A percentile compares a stretch with the other conserved stretches of the same genome.
These are phyloP conservation scores for Azemiops feae DNA, from an alignment of 2,113 vertebrate species.

Conservation along the genomic window DNA sequence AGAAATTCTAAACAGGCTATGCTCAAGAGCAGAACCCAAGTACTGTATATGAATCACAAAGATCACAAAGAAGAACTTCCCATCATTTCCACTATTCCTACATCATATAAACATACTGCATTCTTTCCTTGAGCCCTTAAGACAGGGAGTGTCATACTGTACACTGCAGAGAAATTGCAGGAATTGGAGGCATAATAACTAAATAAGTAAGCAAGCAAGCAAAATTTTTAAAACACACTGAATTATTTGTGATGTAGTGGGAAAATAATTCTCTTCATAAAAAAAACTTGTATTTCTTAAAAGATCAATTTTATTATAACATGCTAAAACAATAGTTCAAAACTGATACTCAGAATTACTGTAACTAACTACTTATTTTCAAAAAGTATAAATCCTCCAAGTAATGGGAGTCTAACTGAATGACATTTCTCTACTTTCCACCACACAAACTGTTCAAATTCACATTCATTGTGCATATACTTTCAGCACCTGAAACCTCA, in stretches of 20 bases:
- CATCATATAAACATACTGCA: background rate
- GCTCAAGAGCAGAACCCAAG: background rate
- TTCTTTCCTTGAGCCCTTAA: background rate
- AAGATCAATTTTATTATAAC: background rate
- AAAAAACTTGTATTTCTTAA: background rate
- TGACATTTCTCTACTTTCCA: conserved; percentile 6
- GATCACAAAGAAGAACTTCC: background rate
- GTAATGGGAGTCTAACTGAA: background rate
- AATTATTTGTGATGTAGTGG: background rate
- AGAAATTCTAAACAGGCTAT: background rate
- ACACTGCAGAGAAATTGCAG: background rate
- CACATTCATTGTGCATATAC: background rate
- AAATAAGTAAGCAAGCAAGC: background rate
- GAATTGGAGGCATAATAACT: background rate
- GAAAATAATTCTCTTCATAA: background rate
- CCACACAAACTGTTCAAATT: conserved; percentile 1
- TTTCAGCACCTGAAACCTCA: background rate
- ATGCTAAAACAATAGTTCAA: background rate
- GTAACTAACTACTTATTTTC: background rate
- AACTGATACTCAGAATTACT: conserved; percentile 10
- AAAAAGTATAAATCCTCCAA: background rate
- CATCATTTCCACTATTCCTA: background rate
- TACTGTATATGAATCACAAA: background rate
- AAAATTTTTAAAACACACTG: background rate
- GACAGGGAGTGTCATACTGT: background rate